A percentile compares a stretch with the other conserved stretches of the same genome.
phyloP scores from a whole-genome alignment of 1,140 invertebrate genomes.

The Brachionus manjavacas region DNA sequence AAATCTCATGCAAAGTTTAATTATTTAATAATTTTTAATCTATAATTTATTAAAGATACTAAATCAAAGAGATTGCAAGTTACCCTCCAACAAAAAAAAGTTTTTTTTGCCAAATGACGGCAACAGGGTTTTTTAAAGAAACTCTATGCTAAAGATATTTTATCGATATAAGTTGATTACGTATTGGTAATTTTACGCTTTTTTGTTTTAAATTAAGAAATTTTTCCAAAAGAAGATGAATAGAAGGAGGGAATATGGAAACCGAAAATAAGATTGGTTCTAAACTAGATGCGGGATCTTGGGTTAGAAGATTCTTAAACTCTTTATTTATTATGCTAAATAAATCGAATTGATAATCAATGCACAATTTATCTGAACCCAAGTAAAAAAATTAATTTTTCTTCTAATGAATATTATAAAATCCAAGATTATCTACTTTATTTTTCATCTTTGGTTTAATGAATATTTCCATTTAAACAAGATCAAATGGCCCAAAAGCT shows the following conservation, averaged over 20 bases:
- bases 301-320: background rate
- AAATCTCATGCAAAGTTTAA: background rate
- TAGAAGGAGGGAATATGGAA: background rate
- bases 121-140: background rate
- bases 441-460: background rate
- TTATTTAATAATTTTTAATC: background rate
- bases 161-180: background rate
- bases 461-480: background rate
- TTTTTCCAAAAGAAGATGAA: background rate
- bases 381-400: background rate
- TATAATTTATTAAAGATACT: background rate
- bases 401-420: background rate
- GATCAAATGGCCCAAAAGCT: background rate
- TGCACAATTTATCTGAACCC: background rate
- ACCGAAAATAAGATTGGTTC: background rate
- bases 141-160: background rate
- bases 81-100: background rate
- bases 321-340: conserved; percentile 28
- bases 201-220: background rate
- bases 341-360: conserved; percentile 29
- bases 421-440: background rate
- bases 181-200: background rate
- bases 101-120: background rate
- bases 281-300: background rate
- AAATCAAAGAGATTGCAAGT: background rate